A percentile compares a stretch with the other conserved stretches of the same genome.
Conservation (phyloP, 2,888 invertebrate genomes). For the Portevinia maculata region DNA sequence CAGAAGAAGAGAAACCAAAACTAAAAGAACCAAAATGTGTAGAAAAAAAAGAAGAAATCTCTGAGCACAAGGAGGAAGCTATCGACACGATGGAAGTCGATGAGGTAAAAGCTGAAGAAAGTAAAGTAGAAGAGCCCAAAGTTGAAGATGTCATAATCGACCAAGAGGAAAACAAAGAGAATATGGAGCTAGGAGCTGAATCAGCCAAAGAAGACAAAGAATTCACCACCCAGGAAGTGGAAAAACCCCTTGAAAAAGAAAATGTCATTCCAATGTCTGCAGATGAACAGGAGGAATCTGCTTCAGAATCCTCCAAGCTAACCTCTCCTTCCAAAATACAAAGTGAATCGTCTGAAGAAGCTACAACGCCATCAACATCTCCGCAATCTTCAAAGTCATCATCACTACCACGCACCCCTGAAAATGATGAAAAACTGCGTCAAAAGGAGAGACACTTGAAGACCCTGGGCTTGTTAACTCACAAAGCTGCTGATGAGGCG, state of each 20-base stretch:
- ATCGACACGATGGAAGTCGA: slow-evolving; percentile 65
- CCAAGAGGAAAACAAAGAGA: slow-evolving; percentile 63
- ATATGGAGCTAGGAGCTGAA: slow-evolving; percentile 35
- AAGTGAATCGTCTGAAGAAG: slow-evolving; percentile 72
- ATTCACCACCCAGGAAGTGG: not conserved
- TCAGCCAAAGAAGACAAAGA: slow-evolving; percentile 42
- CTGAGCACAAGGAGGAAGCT: slow-evolving; percentile 37
- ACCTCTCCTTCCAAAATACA: slow-evolving; percentile 67
- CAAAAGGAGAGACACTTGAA: slow-evolving; percentile 90
- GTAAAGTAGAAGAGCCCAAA: slow-evolving; percentile 36
- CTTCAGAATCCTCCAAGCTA: slow-evolving; percentile 62
- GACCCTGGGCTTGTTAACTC: slow-evolving; percentile 89
- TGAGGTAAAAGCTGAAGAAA: slow-evolving; percentile 45
- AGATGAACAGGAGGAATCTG: slow-evolving; percentile 68
- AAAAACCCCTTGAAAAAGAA: slow-evolving; percentile 36
- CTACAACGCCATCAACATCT: slow-evolving; percentile 75
- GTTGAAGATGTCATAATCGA: slow-evolving; percentile 11
- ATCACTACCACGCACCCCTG: slow-evolving; percentile 46
- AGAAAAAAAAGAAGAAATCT: slow-evolving; percentile 29
- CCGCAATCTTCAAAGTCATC: slow-evolving; percentile 74
- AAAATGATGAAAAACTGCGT: slow-evolving; percentile 86
- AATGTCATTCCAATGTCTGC: not conserved
- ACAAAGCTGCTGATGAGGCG: slow-evolving; percentile 89
- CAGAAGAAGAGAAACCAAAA: slow-evolving; percentile 3
- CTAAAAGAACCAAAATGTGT: slow-evolving; percentile 12